Evolutionary conservation across 1,140 invertebrate species (phyloP).

Genomic region (Lepidotrigona ventralis): DNA sequence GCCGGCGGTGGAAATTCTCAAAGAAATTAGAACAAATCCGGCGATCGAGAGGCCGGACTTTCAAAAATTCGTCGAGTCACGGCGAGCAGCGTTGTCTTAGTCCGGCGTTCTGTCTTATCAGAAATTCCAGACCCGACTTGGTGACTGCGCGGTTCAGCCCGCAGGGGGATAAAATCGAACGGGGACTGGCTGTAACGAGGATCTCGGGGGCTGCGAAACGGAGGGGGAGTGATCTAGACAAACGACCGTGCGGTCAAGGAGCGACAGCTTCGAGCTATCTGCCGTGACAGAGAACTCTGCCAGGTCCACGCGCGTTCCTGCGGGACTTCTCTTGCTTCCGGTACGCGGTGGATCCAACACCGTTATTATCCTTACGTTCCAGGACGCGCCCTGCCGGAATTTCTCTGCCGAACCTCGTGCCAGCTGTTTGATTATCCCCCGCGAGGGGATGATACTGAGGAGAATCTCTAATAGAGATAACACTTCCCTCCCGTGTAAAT

Average conservation of each 20-base stretch:
- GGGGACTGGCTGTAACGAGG: constrained; percentile 38
- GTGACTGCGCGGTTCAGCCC: constrained; percentile 7
- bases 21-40: not conserved
- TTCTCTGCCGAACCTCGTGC: constrained; percentile 20
- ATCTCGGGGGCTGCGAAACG: constrained; percentile 61
- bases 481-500: not conserved
- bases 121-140: constrained; percentile 32
- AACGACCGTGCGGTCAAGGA: constrained; percentile 74
- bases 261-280: constrained; percentile 73
- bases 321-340: constrained; percentile 20
- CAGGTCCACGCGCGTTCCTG: constrained; percentile 37
- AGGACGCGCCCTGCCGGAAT: constrained; percentile 54
- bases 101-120: constrained; percentile 20
- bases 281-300: constrained; percentile 52
- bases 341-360: constrained; percentile 44
- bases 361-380: constrained; percentile 62
- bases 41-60: not conserved
- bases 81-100: not conserved
- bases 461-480: not conserved
- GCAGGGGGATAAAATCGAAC: constrained; percentile 44
- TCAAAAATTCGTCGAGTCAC: constrained; percentile 43
- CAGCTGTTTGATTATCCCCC: constrained; percentile 13
- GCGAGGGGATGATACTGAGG: not conserved
- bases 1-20: not conserved
- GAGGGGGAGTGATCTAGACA: constrained; percentile 72